Conservation (phyloP, 2,113 vertebrate genomes). For the Lutjanus erythropterus region DNA sequence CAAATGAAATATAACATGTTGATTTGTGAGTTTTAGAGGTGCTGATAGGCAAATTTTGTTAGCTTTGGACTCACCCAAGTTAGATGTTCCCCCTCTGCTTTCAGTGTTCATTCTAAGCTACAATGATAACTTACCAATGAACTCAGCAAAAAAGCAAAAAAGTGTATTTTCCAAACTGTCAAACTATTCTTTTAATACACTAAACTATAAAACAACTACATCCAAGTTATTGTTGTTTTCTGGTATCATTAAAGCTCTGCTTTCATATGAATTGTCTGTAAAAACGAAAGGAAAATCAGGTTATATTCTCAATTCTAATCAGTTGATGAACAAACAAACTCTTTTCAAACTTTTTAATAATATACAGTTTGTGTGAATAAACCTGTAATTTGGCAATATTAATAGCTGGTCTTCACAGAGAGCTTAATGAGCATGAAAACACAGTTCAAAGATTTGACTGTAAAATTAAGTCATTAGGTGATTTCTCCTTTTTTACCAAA, state of each 20-base stretch:
- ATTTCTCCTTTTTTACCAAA: not conserved
- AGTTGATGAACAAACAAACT: not conserved
- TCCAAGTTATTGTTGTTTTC: too few species aligned
- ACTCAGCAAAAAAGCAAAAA: not conserved
- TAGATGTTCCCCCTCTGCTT: too few species aligned
- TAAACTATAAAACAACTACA: too few species aligned
- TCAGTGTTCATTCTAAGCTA: too few species aligned
- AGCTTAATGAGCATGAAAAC: not conserved
- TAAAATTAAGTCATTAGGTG: slow-evolving; percentile 3
- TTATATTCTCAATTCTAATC: not conserved
- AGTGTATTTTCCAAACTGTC: too few species aligned
- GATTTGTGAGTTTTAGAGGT: too few species aligned
- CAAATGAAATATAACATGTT: too few species aligned
- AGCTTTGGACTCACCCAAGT: too few species aligned
- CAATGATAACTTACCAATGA: not conserved
- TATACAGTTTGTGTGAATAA: not conserved
- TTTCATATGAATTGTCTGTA: slow-evolving; percentile 2
- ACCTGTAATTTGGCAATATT: not conserved
- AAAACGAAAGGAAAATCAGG: not conserved
- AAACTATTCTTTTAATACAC: too few species aligned
- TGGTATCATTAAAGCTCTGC: not conserved
- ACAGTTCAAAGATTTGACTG: slow-evolving; percentile 2
- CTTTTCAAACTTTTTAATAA: not conserved
- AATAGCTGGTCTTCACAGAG: not conserved
- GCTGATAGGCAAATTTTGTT: too few species aligned